A percentile compares a stretch with the other conserved stretches of the same genome.
Evolutionary conservation across 2,113 vertebrate species (phyloP).

Genomic region (Sturnira hondurensis): DNA sequence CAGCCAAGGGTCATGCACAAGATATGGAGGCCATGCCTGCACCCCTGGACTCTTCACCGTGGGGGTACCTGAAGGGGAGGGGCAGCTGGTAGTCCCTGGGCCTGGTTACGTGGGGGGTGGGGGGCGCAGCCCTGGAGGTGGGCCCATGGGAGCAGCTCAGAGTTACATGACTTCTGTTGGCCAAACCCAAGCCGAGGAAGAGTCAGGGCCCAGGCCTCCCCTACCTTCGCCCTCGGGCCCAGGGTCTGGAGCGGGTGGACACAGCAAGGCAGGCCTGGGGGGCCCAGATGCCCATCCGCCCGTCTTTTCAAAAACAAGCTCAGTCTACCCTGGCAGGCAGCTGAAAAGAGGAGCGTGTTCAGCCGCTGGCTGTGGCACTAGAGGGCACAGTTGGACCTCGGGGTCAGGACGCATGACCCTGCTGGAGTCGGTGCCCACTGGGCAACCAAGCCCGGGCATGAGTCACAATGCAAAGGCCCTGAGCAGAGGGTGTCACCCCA

Average conservation of each 20-base stretch:
- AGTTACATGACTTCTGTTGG: rapidly evolving
- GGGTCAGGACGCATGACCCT: rapidly evolving
- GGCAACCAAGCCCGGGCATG: background rate
- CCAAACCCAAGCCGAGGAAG: background rate
- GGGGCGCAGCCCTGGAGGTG: rapidly evolving
- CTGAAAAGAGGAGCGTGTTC: rapidly evolving
- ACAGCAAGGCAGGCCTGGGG: too few relatives aligned
- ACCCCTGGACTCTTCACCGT: too few relatives aligned
- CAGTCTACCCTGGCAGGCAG: background rate
- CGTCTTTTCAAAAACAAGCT: background rate
- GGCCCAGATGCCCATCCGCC: rapidly evolving
- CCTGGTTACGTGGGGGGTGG: background rate
- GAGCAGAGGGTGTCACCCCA: rapidly evolving
- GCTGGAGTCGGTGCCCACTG: rapidly evolving
- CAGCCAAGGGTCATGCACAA: rapidly evolving
- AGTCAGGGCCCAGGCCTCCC: background rate
- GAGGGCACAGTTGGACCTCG: background rate
- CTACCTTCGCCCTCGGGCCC: background rate
- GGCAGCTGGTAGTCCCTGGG: rapidly evolving
- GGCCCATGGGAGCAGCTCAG: rapidly evolving
- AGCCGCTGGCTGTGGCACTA: rapidly evolving
- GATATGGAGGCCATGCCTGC: rapidly evolving
- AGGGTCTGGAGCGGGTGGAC: rapidly evolving
- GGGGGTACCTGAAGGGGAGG: rapidly evolving
- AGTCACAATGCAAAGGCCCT: rapidly evolving